These are phyloP conservation scores for Turnix velox DNA, from an alignment of 2,113 vertebrate genomes.

Conservation along the genomic window DNA sequence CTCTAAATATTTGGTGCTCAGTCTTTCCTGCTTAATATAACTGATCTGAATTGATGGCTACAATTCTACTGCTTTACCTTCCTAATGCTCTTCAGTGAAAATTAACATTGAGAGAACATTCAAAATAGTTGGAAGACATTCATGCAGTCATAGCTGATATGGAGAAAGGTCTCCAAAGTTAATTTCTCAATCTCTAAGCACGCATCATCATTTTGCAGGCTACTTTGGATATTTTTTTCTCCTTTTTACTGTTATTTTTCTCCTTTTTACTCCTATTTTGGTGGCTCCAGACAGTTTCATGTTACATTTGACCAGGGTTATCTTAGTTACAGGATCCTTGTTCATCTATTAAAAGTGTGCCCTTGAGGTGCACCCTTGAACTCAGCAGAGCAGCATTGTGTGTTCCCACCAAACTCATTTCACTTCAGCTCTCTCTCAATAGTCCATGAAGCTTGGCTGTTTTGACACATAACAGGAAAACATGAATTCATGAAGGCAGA, in stretches of 20 bases:
- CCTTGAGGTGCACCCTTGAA: not conserved
- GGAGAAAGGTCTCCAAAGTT: not conserved
- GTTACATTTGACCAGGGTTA: not conserved
- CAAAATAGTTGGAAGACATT: not conserved
- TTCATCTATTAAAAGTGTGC: not conserved
- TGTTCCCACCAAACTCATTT: not conserved
- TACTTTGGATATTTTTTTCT: not conserved
- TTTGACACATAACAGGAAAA: not conserved
- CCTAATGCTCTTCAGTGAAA: not conserved
- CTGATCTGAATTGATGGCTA: not conserved
- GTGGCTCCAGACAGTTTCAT: not conserved
- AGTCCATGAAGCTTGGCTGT: not conserved
- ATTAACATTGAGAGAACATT: not conserved
- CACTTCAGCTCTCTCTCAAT: not conserved
- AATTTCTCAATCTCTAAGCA: not conserved
- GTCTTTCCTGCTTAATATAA: not conserved
- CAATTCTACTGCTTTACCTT: not conserved
- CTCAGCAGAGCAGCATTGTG: not conserved
- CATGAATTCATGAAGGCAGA: constrained; percentile 7
- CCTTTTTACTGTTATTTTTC: not conserved
- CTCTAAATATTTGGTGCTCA: not conserved
- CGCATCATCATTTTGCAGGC: not conserved
- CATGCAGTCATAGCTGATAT: not conserved
- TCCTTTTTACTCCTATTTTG: not conserved
- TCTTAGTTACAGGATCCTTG: not conserved